phyloP scores from a whole-genome alignment of 2,797 vertebrate species.

The Staurois parvus region DNA sequence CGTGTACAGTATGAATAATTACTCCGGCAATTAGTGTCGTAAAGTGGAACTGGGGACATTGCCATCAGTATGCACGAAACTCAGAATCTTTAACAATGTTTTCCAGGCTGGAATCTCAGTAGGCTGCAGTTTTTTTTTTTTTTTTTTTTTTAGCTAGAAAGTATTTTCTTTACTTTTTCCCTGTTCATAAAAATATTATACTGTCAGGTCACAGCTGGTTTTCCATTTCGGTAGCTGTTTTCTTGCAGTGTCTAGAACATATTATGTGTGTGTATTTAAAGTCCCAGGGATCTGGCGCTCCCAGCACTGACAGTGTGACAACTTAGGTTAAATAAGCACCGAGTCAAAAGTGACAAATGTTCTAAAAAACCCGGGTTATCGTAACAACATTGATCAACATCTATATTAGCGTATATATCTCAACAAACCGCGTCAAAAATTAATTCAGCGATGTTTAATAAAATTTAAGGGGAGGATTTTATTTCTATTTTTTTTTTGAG shows the following conservation, averaged over 20 bases:
- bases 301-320: constrained; percentile 20
- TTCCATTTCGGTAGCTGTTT: constrained; percentile 28
- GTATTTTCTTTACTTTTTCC: constrained; percentile 38
- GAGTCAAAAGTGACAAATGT: constrained; percentile 29
- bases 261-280: constrained; percentile 27
- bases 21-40: background rate
- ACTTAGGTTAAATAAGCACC: constrained; percentile 34
- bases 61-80: background rate
- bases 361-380: background rate
- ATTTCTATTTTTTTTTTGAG: too few relatives aligned
- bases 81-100: constrained; percentile 11
- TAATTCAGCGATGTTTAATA: too few relatives aligned
- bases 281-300: constrained; percentile 10
- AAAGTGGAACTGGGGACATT: background rate
- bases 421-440: too few relatives aligned
- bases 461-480: too few relatives aligned
- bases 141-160: constrained; percentile 20
- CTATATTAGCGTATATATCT: too few relatives aligned
- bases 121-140: background rate
- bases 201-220: constrained; percentile 40
- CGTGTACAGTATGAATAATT: background rate
- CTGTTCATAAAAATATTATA: constrained; percentile 39
- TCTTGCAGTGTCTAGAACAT: constrained; percentile 27
- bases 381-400: too few relatives aligned
- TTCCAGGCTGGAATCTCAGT: constrained; percentile 16